phyloP scores from a whole-genome alignment of 2,797 vertebrate species.

The Neopelma chrysocephalum region DNA sequence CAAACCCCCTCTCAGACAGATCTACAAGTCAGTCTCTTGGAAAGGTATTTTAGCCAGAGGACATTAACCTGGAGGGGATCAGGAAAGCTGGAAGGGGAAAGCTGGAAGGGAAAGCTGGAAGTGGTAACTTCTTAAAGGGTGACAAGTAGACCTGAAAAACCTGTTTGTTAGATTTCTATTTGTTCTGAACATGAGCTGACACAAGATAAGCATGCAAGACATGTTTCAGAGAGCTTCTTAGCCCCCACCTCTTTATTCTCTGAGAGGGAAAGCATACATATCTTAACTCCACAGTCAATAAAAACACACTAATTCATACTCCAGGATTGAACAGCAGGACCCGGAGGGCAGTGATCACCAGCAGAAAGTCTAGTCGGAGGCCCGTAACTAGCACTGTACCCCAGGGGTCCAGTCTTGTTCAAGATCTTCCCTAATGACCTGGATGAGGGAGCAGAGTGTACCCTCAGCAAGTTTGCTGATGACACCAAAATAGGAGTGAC shows the following conservation, averaged over 20 bases:
- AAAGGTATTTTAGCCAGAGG: background rate
- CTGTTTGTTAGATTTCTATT: background rate
- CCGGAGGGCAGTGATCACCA: background rate
- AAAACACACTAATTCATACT: background rate
- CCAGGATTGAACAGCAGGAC: background rate
- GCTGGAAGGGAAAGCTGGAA: background rate
- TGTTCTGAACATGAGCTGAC: background rate
- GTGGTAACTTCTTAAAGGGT: background rate
- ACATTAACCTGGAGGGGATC: background rate
- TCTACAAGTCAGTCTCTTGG: background rate
- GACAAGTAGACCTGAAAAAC: slow-evolving; percentile 3
- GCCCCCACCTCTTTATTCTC: background rate
- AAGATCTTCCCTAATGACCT: background rate
- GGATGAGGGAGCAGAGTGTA: background rate
- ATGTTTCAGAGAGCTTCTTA: background rate
- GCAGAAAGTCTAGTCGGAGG: background rate
- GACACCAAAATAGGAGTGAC: background rate
- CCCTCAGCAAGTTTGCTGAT: background rate
- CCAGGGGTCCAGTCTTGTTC: background rate
- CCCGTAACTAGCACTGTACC: background rate
- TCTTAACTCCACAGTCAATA: background rate
- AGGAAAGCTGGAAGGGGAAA: background rate
- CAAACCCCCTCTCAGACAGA: background rate
- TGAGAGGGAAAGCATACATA: background rate
- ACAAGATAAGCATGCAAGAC: background rate